phyloP scores from a whole-genome alignment of 1,140 invertebrate species.

The Leguminivora glycinivorella region DNA sequence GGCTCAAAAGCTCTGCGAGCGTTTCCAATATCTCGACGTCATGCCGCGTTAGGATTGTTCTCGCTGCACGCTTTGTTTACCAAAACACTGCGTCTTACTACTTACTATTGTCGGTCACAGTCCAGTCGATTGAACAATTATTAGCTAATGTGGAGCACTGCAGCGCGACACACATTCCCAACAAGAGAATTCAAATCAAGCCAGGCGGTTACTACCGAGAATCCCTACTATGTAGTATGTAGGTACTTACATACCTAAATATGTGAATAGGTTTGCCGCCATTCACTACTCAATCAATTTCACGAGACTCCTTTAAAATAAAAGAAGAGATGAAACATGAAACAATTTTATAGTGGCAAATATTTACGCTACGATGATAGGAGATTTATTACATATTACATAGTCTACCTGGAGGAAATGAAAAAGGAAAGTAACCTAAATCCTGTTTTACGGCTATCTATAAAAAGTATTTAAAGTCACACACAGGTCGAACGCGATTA shows the following conservation, averaged over 20 bases:
- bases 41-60: slow-evolving; percentile 41
- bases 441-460: no score
- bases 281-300: no score
- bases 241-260: no score
- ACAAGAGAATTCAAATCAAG: slow-evolving; percentile 2
- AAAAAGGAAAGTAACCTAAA: no score
- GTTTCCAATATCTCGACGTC: slow-evolving; percentile 31
- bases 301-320: no score
- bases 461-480: no score
- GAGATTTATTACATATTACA: no score
- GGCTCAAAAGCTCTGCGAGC: neutral
- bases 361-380: no score
- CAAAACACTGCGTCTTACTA: slow-evolving; percentile 1
- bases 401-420: no score
- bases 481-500: no score
- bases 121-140: slow-evolving; percentile 24
- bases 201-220: neutral
- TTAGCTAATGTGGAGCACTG: slow-evolving; percentile 13
- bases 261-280: neutral
- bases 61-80: slow-evolving; percentile 35
- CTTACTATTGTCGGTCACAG: slow-evolving; percentile 25
- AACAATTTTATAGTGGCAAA: no score
- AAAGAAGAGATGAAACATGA: no score
- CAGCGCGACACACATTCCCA: slow-evolving; percentile 16
- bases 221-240: neutral